Percentiles rank a stretch among this genome's conserved stretches.
These are phyloP conservation scores for Napeogenes sylphis DNA, from an alignment of 2,888 invertebrate species.

Conservation along the genomic window DNA sequence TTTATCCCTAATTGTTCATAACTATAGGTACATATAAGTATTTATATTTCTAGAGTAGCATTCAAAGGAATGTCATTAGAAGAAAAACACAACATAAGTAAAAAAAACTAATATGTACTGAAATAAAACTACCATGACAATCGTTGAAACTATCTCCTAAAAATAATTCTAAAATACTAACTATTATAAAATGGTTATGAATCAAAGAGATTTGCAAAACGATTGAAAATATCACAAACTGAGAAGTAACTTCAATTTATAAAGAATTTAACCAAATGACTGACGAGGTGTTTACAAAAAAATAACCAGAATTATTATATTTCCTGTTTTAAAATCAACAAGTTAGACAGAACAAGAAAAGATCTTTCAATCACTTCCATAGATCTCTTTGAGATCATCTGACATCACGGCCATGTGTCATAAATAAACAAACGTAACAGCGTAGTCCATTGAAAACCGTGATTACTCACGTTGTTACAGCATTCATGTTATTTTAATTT, in stretches of 20 bases:
- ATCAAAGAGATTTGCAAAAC: not conserved
- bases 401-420: not conserved
- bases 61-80: too few species aligned
- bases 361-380: constrained; percentile 1
- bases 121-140: too few species aligned
- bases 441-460: not conserved
- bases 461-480: not conserved
- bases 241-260: not conserved
- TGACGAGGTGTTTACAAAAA: not conserved
- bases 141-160: too few species aligned
- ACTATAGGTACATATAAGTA: too few species aligned
- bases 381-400: not conserved
- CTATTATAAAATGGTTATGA: too few species aligned
- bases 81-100: too few species aligned
- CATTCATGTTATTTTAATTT: not conserved
- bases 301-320: not conserved
- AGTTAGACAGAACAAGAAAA: not conserved
- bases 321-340: not conserved
- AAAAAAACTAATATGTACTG: too few species aligned
- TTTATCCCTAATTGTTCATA: too few species aligned
- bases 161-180: too few species aligned
- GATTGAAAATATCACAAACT: not conserved
- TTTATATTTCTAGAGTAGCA: too few species aligned
- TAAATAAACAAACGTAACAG: not conserved
- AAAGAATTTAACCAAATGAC: not conserved